These are phyloP conservation scores for Azemiops feae DNA, from an alignment of 2,113 vertebrate species.

Conservation along the genomic window DNA sequence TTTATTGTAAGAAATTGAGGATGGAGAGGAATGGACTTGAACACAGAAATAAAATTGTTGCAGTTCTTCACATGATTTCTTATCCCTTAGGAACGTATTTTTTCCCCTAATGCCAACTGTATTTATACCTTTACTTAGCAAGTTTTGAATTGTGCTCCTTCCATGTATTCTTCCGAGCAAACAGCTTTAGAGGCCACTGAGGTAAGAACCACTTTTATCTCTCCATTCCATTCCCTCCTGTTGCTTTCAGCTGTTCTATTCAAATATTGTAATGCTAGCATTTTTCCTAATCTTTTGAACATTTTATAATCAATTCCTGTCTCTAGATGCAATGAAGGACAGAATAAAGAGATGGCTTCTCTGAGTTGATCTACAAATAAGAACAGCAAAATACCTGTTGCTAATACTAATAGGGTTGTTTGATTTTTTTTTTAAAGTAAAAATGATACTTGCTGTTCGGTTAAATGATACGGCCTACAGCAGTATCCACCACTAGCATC, in stretches of 20 bases:
- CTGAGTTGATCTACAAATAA: conserved; percentile 21
- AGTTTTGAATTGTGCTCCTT: conserved; percentile 19
- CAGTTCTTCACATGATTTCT: not conserved
- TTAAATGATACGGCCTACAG: not conserved
- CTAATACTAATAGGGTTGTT: not conserved
- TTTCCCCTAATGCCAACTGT: not conserved
- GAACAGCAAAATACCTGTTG: not conserved
- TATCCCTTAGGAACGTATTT: not conserved
- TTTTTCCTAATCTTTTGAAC: not conserved
- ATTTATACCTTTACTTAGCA: not conserved
- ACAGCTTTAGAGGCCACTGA: conserved; percentile 18
- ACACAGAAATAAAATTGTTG: not conserved
- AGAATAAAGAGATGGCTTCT: conserved; percentile 24
- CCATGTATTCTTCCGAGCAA: conserved; percentile 27
- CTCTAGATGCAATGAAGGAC: conserved; percentile 8
- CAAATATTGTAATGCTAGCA: conserved; percentile 20
- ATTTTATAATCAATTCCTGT: conserved; percentile 42
- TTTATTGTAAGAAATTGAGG: not conserved
- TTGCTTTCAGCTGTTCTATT: conserved; percentile 32
- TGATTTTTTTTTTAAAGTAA: not conserved
- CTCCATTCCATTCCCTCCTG: conserved; percentile 12
- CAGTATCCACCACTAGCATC: not conserved
- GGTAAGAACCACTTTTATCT: conserved; percentile 35
- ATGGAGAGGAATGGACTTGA: not conserved
- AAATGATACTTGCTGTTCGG: not conserved